Conservation (phyloP, 2,113 vertebrate genomes). For the Lathamus discolor region DNA sequence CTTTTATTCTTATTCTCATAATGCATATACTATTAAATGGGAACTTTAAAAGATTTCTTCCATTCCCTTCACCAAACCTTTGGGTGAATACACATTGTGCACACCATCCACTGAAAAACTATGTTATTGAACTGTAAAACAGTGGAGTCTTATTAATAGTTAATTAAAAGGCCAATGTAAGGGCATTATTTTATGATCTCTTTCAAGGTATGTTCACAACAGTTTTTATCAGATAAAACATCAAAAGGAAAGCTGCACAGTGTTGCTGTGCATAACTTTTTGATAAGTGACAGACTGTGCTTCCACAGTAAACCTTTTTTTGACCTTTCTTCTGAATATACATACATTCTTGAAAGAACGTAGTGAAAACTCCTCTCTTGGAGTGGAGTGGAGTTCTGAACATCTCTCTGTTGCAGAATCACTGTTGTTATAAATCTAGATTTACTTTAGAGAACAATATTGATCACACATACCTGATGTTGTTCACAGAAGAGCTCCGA, state of each 20-base stretch:
- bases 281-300: not conserved
- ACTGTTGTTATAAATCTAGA: not conserved
- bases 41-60: not conserved
- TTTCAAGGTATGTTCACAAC: constrained; percentile 47
- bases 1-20: not conserved
- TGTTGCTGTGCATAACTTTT: not conserved
- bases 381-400: not conserved
- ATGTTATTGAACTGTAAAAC: constrained; percentile 40
- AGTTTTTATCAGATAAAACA: constrained; percentile 51
- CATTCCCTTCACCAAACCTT: not conserved
- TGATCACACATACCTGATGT: not conserved
- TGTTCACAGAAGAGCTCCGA: not conserved
- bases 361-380: not conserved
- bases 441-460: not conserved
- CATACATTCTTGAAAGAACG: not conserved
- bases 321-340: not conserved
- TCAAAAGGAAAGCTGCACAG: constrained; percentile 9
- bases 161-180: constrained; percentile 66
- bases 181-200: constrained; percentile 52
- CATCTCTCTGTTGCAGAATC: not conserved
- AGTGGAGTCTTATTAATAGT: constrained; percentile 29
- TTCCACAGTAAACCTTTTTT: not conserved
- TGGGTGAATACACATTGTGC: not conserved
- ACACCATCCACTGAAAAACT: constrained; percentile 39
- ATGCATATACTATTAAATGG: not conserved